Base-by-base conservation (phyloP, 37 sponge, comb jelly and placozoan species). In the Eunapius fragilis region DNA sequence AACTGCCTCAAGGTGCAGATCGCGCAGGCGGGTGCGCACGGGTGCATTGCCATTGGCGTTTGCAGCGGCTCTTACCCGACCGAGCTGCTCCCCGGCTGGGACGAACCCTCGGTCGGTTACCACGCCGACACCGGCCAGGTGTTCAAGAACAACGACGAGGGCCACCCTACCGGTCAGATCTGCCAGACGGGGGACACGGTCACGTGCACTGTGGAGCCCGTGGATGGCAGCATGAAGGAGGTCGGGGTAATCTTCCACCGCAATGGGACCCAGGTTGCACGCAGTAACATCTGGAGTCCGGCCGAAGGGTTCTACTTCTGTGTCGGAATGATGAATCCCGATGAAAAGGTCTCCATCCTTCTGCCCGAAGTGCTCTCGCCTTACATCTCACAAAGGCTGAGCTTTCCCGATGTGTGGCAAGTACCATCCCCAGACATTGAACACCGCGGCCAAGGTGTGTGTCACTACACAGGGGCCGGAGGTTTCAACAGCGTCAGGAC, bases 71-170 rank as follows among this genome's bases (percentile, higher is more conserved):
- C 74, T 48, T 94, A 94, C 47, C 84, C 94, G 0, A n/a, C 22
- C 26, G 73, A 78, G 35, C 49, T 84, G 77, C 72, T 94, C 45
- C 94, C 94, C 25, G 94, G 94, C 5, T 94, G 94, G 94, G 77
- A 84, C 9, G 72, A 87, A 9, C 28, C 37, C 0, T 94, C 94
- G 11, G 77, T 90, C 72, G 94, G 91, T 45, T 94, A 87, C 81
- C 94, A 94, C 72, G 91, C 88, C 19, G 94, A 94, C 69, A 89
- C 70, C 68, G 88, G 94, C 30, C 68, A 38, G 28, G 34, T 94
- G 19, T 84, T 94, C 33, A 68, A 87, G 32, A 58, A 82, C 67
- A 28, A 25, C 17, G 77, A 76, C 32, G 74, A 87, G 12, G 87
- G 83, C 5, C 31, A 78, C 19, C 70, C 69, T 10, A 76, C 80